Evolutionary conservation across 2,888 invertebrate species (phyloP), one percentile per base, ranked within the genome.

Genomic region (Eledone cirrhosa): DNA sequence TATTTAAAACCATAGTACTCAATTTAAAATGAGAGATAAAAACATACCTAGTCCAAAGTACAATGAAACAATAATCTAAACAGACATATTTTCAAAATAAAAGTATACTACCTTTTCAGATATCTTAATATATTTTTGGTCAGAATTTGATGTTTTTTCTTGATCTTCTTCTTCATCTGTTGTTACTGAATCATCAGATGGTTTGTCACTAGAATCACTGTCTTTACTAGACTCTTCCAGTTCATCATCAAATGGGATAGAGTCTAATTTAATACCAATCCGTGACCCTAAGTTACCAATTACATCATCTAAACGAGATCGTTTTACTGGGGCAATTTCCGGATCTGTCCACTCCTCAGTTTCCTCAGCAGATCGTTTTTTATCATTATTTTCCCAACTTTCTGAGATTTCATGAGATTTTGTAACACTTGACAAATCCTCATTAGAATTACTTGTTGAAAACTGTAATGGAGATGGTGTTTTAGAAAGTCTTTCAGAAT

Each of bases 191-290:
- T 76, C 72, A 31, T 72, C 76, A 16, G 76, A 76, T 4, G 47
- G 76, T 76, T 76, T 76, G 3, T 76, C 76, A 48, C 76, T 76
- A 48, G 48, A 76, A 76, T 76, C 76, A 48, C 76, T 76, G 48
- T 76, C 76, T 29, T 76, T 76, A 76, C 76, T 76, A 47, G 76
- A 76, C 48, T 76, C 76, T 76, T 76, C 76, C 14, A 29, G 13
- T 48, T 76, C 76, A 14, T 76, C 76, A 14, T 14, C 76, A 76
- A 48, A 76, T 16, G 76, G 47, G n/a, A 76, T 48, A 27, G 48
- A 47, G 27, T 76, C 76, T 16, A 48, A 8, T 48, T 24, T 76
- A 27, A 76, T 76, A 16, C 76, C 76, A 48, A 76, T 76, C 19
- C 48, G 76, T 14, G 76, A 76, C n/a, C 76, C 76, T 33, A 76